A percentile compares a stretch with the other conserved stretches of the same genome.
Evolutionary conservation across 2,888 invertebrate species (phyloP).

Genomic region (Rhogogaster chlorosoma): DNA sequence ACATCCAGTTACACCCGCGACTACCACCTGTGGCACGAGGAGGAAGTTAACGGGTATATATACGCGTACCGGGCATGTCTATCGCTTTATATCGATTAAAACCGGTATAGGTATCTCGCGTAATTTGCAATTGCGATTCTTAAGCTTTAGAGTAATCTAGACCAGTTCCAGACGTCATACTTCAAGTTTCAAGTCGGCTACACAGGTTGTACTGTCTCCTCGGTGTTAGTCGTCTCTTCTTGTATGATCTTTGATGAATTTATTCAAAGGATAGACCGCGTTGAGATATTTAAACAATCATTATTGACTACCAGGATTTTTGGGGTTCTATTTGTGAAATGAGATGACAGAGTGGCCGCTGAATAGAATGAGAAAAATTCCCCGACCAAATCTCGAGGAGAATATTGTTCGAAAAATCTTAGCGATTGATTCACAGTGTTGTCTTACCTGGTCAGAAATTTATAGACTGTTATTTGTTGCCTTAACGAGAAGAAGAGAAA

Average conservation of each 20-base stretch:
- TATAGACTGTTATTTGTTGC: too few species aligned
- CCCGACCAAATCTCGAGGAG: too few species aligned
- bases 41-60: slow-evolving; percentile 12
- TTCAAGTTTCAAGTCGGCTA: not conserved
- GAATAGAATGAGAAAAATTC: too few species aligned
- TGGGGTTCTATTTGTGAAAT: too few species aligned
- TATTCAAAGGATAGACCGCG: too few species aligned
- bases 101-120: slow-evolving; percentile 21
- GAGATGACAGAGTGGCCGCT: too few species aligned
- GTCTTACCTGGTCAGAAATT: too few species aligned
- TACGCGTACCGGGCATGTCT: not conserved
- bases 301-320: too few species aligned
- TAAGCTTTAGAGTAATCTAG: not conserved
- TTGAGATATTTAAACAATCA: too few species aligned
- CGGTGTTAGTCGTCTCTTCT: not conserved
- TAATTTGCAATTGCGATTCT: not conserved
- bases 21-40: slow-evolving; percentile 42
- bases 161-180: not conserved
- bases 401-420: too few species aligned
- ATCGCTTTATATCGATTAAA: slow-evolving; percentile 39
- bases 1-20: slow-evolving; percentile 28
- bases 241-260: not conserved
- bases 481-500: too few species aligned
- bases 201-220: not conserved
- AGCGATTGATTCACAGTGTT: too few species aligned